These are phyloP conservation scores for Pipistrellus kuhlii DNA, from an alignment of 2,797 vertebrate species.

Conservation along the genomic window DNA sequence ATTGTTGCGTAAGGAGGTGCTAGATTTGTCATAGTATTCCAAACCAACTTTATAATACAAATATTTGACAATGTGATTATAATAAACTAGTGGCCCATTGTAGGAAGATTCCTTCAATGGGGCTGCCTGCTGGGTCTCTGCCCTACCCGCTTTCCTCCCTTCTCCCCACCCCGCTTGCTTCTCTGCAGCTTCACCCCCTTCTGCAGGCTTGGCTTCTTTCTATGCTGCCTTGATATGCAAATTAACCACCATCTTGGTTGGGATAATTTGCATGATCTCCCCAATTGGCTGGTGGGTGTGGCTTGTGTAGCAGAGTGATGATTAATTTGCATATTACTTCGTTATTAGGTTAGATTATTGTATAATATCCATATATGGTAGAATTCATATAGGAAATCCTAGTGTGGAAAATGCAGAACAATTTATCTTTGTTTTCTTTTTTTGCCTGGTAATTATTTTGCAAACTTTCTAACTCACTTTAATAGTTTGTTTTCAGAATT, in stretches of 20 bases:
- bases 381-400: background rate
- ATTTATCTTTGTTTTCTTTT: background rate
- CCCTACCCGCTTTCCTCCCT: too few species aligned
- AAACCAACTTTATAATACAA: conserved; percentile 1
- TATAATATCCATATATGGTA: background rate
- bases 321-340: too few species aligned
- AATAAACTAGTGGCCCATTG: background rate
- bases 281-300: too few species aligned
- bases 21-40: conserved; percentile 27
- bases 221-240: too few species aligned
- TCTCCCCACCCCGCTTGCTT: too few species aligned
- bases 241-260: too few species aligned
- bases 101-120: too few species aligned
- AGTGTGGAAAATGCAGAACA: background rate
- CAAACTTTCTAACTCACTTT: conserved; percentile 30
- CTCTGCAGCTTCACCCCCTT: too few species aligned
- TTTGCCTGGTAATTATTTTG: conserved; percentile 50
- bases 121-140: too few species aligned
- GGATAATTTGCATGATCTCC: too few species aligned
- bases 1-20: conserved; percentile 21
- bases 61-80: background rate
- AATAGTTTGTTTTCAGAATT: conserved; percentile 41
- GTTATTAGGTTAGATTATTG: background rate
- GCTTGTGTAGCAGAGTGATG: too few species aligned
- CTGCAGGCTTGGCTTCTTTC: too few species aligned